Evolutionary conservation across 1,140 invertebrate genomes (phyloP), one percentile per base, ranked within the genome.

Genomic region (Calosoma granatense): DNA sequence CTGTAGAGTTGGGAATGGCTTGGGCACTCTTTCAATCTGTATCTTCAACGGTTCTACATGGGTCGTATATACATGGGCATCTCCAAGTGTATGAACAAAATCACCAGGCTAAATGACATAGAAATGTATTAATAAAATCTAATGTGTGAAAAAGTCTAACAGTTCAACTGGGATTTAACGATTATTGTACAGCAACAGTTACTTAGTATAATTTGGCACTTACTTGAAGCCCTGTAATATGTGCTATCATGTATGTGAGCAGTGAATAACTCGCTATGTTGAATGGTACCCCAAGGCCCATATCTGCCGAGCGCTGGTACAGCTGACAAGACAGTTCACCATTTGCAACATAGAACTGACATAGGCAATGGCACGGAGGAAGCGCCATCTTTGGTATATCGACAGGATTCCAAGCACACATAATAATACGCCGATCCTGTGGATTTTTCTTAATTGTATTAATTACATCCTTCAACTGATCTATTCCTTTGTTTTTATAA

Each of bases 191-290:
- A 11, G 41, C 2, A 2, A 58, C 55, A 0, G 0, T 15, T 14
- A 53, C 11, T n/a, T 39, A n/a, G 36, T 11, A 39, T 39, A 12
- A 39, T n/a, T n/a, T n/a, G n/a, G n/a, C n/a, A n/a, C n/a, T 53
- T 70, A 83, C 81, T 73, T 95, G 85, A 11, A 98, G 76, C 47
- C 82, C 83, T 21, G 93, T 96, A 9, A 98, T 81, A 72, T 98
- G 90, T 54, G 96, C 96, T 63, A 99, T 89, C 92, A 99, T 98
- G 63, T 88, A 87, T 11, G 92, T 97, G 0, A 99, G 76, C 3
- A 99, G 69, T 1, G 95, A 84, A 76, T 99, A 99, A 59, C 93
- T 97, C 15, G 97, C 96, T 65, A 99, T 97, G 71, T 99, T 99
- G 69, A 99, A 99, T 17, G 97, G 97, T 1, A 99, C 95, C 19